Evolutionary conservation across 2,888 invertebrate genomes (phyloP), one percentile per base, ranked within the genome.

Genomic region (Anoplius nigerrimus): DNA sequence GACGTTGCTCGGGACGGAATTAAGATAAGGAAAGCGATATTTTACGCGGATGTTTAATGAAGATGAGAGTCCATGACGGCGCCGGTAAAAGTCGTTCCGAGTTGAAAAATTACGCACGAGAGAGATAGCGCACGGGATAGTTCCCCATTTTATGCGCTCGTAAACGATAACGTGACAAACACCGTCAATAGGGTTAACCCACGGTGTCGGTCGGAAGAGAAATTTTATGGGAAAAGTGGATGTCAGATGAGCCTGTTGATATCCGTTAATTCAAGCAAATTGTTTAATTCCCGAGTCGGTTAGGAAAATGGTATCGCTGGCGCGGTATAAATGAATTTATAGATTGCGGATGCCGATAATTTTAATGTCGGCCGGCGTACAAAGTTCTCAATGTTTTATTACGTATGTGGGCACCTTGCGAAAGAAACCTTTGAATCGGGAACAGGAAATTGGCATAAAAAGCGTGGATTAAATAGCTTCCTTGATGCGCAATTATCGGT

Each of bases 21-120:
- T 74, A 71, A 74, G 82, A 82, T 81, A 82, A 76, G 75, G 34
- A 58, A 70, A 53, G 66, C 66, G 75, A 54, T 56, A 57, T 64
- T 66, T 58, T 57, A 66, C 57, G 76, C 73, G 67, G 75, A 71
- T 60, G 71, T 71, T 56, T 68, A 71, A 60, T 54, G 70, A 67
- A 73, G 66, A 75, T 71, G 74, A 80, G 73, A 74, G 68, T 74
- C 75, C 66, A 75, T 70, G 67, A 72, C 67, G 71, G 67, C 66
- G 71, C 59, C 61, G 65, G 52, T 72, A 60, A 62, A 62, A 68
- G 61, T 68, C 56, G 58, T 75, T 76, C 54, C 69, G 64, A 58
- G 58, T 60, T 71, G 43, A 52, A 20, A 24, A 58, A 58, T 42
- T 58, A 58, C 58, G 48, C 5, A 48, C 18, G 34, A 48, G 48